These are phyloP conservation scores for Oreamnos americanus DNA, from an alignment of 2,113 vertebrate genomes.

Conservation along the genomic window DNA sequence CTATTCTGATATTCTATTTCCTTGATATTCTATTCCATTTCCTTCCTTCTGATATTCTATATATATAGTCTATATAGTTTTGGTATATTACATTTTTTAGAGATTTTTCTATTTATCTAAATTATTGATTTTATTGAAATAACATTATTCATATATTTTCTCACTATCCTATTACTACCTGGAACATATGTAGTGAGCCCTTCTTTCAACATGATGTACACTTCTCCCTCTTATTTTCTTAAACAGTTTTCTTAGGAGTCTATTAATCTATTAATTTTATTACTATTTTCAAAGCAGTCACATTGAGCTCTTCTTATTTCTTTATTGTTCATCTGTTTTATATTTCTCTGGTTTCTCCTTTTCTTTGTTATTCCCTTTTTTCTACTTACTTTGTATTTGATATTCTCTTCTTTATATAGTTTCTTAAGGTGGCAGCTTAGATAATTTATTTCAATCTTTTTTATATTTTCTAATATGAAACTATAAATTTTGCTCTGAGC, in stretches of 20 bases:
- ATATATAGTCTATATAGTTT: neutral
- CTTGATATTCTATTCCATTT: neutral
- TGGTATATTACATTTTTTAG: neutral
- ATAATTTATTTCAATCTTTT: neutral
- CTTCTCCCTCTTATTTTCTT: neutral
- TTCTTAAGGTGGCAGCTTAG: neutral
- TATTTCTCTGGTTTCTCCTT: neutral
- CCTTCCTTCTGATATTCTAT: no score
- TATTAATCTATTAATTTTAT: neutral
- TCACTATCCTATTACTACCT: neutral
- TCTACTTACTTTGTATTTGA: neutral
- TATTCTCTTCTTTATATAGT: neutral
- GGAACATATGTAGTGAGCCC: neutral
- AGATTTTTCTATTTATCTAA: neutral
- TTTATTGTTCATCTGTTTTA: neutral
- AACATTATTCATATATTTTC: neutral
- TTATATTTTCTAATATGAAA: neutral
- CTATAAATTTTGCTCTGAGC: neutral
- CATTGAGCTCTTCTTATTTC: neutral
- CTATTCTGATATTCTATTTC: neutral
- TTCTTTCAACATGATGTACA: neutral
- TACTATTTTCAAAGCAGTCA: constrained; percentile 21
- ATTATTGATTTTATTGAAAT: neutral
- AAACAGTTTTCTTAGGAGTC: neutral
- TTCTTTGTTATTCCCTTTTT: neutral